phyloP scores from a whole-genome alignment of 2,888 invertebrate species.

The Hypomecis atomaria region DNA sequence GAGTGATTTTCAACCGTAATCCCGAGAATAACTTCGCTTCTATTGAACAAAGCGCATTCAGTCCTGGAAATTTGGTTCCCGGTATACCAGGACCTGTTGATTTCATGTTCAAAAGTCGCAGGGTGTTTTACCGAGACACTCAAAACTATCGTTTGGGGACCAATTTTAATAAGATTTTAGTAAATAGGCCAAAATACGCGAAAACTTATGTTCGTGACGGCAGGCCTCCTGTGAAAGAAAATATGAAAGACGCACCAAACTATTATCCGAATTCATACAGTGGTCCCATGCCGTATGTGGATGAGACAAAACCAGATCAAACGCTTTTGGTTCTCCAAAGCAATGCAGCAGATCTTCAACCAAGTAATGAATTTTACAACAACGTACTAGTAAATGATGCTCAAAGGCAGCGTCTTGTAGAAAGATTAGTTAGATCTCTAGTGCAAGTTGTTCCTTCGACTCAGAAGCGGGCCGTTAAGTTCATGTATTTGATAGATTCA shows the following conservation, averaged over 20 bases:
- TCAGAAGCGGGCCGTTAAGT: slow-evolving; percentile 29
- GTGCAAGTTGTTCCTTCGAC: slow-evolving; percentile 31
- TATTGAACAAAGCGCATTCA: slow-evolving; percentile 60
- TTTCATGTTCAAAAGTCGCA: slow-evolving; percentile 58
- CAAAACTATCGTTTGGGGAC: slow-evolving; percentile 65
- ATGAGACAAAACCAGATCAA: slow-evolving; percentile 57
- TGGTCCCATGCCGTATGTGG: slow-evolving; percentile 89
- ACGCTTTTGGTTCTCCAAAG: slow-evolving; percentile 28
- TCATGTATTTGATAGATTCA: slow-evolving; percentile 89
- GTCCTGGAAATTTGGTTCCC: slow-evolving; percentile 68
- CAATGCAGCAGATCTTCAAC: slow-evolving; percentile 58
- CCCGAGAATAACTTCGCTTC: slow-evolving; percentile 63
- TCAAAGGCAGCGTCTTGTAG: slow-evolving; percentile 37
- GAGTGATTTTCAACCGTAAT: slow-evolving; percentile 58
- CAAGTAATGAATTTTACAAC: slow-evolving; percentile 90
- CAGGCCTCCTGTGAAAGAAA: slow-evolving; percentile 87
- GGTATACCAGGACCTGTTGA: slow-evolving; percentile 71
- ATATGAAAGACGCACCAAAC: slow-evolving; percentile 94
- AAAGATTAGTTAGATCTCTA: slow-evolving; percentile 22
- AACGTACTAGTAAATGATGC: slow-evolving; percentile 74
- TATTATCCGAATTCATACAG: slow-evolving; percentile 97
- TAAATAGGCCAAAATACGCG: slow-evolving; percentile 61
- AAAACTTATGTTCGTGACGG: slow-evolving; percentile 75
- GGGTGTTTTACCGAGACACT: slow-evolving; percentile 60
- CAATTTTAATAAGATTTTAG: slow-evolving; percentile 62